These are phyloP conservation scores for Oikopleura dioica DNA, from an alignment of 23 tunicate species.

Conservation along the genomic window DNA sequence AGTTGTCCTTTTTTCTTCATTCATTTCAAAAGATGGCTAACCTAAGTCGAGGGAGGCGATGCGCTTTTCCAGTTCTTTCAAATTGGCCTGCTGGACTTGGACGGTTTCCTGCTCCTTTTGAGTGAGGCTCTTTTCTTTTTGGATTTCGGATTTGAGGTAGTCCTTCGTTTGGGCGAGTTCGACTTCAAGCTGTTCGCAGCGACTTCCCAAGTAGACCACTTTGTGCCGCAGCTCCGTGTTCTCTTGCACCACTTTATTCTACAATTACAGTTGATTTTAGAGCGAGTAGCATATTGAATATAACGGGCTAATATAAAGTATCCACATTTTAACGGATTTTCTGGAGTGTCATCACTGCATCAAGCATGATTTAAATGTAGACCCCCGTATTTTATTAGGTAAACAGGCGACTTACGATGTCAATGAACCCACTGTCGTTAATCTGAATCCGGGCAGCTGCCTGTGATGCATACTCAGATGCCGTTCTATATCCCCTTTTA, in stretches of 20 bases:
- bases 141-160: background rate
- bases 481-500: background rate
- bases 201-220: background rate
- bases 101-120: background rate
- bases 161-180: background rate
- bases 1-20: too few species aligned
- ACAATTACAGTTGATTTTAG: background rate
- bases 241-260: background rate
- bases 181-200: background rate
- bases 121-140: background rate
- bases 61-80: background rate
- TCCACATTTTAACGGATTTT: background rate
- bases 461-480: background rate
- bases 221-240: background rate
- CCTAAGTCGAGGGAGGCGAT: background rate
- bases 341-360: background rate
- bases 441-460: background rate
- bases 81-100: too few species aligned
- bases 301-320: background rate
- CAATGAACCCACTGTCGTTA: background rate
- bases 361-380: too few species aligned
- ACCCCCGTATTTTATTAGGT: too few species aligned
- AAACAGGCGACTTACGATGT: background rate
- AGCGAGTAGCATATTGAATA: background rate
- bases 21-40: too few species aligned